These are phyloP conservation scores for Equus quagga DNA, from an alignment of 2,113 vertebrate genomes.

Conservation along the genomic window DNA sequence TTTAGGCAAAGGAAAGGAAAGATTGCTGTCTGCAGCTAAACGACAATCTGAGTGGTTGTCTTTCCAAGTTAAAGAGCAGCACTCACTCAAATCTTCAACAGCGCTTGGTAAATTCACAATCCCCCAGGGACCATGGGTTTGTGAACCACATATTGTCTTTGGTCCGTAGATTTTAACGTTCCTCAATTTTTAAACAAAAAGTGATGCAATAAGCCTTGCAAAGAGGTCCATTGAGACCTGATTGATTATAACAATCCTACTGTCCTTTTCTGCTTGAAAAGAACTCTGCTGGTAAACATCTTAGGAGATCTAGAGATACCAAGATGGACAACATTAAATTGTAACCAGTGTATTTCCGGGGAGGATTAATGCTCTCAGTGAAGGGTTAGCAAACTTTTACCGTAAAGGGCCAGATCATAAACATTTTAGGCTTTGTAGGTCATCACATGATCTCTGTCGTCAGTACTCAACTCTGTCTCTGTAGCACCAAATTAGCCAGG, in stretches of 20 bases:
- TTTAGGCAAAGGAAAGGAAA: not conserved
- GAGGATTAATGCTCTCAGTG: not conserved
- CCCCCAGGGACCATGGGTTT: not conserved
- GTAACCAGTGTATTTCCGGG: not conserved
- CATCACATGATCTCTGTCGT: not conserved
- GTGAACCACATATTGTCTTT: not conserved
- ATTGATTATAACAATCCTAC: not conserved
- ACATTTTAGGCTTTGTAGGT: not conserved
- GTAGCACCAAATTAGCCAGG: not conserved
- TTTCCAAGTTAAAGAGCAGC: not conserved
- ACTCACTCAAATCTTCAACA: not conserved
- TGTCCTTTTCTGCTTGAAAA: conserved; percentile 8
- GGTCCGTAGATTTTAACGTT: conserved; percentile 11
- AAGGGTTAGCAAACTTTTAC: not conserved
- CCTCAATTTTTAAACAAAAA: not conserved
- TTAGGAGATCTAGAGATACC: not conserved
- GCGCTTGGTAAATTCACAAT: not conserved
- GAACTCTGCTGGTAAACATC: not conserved
- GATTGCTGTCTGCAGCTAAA: not conserved
- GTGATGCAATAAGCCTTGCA: not conserved
- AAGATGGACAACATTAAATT: not conserved
- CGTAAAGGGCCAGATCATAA: not conserved
- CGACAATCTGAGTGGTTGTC: not conserved
- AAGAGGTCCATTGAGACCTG: not conserved
- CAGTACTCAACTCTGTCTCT: not conserved